These are phyloP conservation scores for Amblyopsis hoosieri DNA, from an alignment of 2,797 vertebrate species.

Conservation along the genomic window DNA sequence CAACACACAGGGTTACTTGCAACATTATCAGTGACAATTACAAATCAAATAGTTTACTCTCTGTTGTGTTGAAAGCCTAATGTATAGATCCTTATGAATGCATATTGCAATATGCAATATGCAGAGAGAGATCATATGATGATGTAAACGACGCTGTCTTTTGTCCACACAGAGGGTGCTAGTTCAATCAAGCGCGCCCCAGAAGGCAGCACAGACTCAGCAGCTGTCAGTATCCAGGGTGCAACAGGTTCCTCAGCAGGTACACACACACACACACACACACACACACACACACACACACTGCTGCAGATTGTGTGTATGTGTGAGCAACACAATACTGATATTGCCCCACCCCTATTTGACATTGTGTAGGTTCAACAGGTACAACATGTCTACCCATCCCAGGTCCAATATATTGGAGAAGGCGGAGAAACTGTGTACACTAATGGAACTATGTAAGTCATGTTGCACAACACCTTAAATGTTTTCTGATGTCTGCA, in stretches of 20 bases:
- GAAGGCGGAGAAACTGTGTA: slow-evolving; percentile 94
- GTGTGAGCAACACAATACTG: not conserved
- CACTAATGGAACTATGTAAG: slow-evolving; percentile 92
- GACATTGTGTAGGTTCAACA: slow-evolving; percentile 81
- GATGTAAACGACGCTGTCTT: slow-evolving; percentile 61
- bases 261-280: slow-evolving; percentile 71
- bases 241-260: slow-evolving; percentile 93
- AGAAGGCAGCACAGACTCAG: slow-evolving; percentile 91
- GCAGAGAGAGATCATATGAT: slow-evolving; percentile 48
- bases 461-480: not conserved
- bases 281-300: slow-evolving; percentile 34
- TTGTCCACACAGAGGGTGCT: slow-evolving; percentile 88
- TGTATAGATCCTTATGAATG: slow-evolving; percentile 41
- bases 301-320: not conserved
- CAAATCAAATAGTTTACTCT: not conserved
- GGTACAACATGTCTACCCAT: slow-evolving; percentile 90
- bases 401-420: slow-evolving; percentile 93
- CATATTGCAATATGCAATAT: slow-evolving; percentile 15
- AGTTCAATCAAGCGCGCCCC: slow-evolving; percentile 90
- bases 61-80: slow-evolving; percentile 28
- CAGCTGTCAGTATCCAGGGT: slow-evolving; percentile 88
- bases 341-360: not conserved
- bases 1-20: too few relatives aligned
- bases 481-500: too few relatives aligned
- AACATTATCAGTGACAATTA: too few relatives aligned